Percentiles rank a stretch among this genome's conserved stretches.
phyloP scores from a whole-genome alignment of 2,113 vertebrate species.

The Eulemur macaco region DNA sequence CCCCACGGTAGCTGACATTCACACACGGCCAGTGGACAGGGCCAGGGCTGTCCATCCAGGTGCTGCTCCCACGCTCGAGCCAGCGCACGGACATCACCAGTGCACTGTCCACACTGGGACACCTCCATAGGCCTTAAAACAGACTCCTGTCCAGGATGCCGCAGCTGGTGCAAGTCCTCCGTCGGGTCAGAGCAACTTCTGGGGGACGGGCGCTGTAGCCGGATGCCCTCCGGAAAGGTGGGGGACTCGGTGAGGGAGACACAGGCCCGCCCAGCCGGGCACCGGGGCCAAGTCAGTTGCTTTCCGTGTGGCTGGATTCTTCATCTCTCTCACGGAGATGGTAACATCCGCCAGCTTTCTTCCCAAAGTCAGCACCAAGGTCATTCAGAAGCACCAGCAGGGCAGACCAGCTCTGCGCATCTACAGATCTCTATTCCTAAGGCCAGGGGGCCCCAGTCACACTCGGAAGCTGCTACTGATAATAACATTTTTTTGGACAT shows the following conservation, averaged over 20 bases:
- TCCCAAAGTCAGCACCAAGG: not conserved
- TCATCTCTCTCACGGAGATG: not conserved
- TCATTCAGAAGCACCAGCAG: rapidly evolving
- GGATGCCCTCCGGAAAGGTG: not conserved
- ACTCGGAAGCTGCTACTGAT: not conserved
- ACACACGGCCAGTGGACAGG: not conserved
- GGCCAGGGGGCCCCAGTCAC: not conserved
- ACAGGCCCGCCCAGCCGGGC: rapidly evolving
- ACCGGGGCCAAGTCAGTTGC: not conserved
- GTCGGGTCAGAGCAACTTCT: not conserved
- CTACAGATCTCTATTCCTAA: not conserved
- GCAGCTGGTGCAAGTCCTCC: not conserved
- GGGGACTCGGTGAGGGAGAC: rapidly evolving
- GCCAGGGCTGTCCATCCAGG: not conserved
- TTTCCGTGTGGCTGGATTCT: not conserved
- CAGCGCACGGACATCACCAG: not conserved
- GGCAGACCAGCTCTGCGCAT: not conserved
- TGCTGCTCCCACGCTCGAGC: not conserved
- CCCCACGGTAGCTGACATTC: not conserved
- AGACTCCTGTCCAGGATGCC: not conserved
- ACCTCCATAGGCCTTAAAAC: not conserved
- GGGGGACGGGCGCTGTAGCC: not conserved
- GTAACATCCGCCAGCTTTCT: not conserved
- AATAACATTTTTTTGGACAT: not conserved
- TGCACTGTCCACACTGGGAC: not conserved